Conservation (phyloP, 64 coral and sea anemone genomes). For the Orbicella faveolata region DNA sequence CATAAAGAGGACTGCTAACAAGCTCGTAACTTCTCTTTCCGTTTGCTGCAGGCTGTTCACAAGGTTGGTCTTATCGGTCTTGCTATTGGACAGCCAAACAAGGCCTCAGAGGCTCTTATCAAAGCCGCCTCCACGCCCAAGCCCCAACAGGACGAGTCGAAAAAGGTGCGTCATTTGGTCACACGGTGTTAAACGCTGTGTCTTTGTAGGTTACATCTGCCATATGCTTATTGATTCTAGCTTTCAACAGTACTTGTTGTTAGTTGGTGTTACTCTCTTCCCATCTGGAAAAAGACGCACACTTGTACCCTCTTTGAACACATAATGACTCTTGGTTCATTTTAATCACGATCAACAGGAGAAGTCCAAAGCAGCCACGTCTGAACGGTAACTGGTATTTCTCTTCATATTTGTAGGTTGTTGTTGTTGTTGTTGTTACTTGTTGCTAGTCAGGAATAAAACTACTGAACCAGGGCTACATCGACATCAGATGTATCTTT, state of each 20-base stretch:
- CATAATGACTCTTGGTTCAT: not conserved
- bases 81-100: constrained; percentile 86
- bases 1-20: too few relatives aligned
- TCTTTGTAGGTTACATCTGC: not conserved
- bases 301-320: too few relatives aligned
- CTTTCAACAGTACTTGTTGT: not conserved
- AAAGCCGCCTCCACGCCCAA: constrained; percentile 45
- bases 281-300: too few relatives aligned
- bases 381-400: not conserved
- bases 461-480: too few relatives aligned
- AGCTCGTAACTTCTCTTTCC: not conserved
- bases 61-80: constrained; percentile 85
- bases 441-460: too few relatives aligned
- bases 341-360: not conserved
- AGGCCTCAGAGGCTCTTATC: constrained; percentile 89
- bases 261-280: not conserved
- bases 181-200: not conserved
- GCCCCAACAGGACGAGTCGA: constrained; percentile 36
- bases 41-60: constrained; percentile 79
- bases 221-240: not conserved
- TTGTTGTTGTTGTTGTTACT: too few relatives aligned
- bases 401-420: too few relatives aligned
- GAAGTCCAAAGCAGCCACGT: not conserved
- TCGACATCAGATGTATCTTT: too few relatives aligned
- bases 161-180: constrained; percentile 41